phyloP scores from a whole-genome alignment of 2,113 vertebrate species.

The Pterophyllum scalare region DNA sequence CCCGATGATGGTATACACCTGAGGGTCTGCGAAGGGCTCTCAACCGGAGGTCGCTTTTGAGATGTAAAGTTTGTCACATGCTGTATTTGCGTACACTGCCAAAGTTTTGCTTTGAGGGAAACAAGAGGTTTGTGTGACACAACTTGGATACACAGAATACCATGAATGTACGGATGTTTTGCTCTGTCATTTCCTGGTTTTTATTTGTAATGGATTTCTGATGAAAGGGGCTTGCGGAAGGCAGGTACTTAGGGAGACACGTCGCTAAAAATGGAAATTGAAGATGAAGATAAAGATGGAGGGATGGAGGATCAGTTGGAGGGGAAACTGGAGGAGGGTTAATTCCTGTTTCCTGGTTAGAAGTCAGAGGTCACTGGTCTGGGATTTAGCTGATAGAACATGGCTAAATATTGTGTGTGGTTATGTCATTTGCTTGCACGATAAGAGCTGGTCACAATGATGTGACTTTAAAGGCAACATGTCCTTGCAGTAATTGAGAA shows the following conservation, averaged over 20 bases:
- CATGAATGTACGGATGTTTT: conserved; percentile 19
- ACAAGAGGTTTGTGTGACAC: background rate
- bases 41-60: background rate
- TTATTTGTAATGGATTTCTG: conserved; percentile 4
- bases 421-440: background rate
- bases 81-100: background rate
- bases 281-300: background rate
- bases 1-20: no score
- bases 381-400: conserved; percentile 57
- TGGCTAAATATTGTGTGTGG: conserved; percentile 36
- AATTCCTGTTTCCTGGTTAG: conserved; percentile 65
- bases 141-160: background rate
- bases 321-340: background rate
- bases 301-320: background rate
- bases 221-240: background rate
- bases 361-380: conserved; percentile 53
- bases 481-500: conserved; percentile 26
- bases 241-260: background rate
- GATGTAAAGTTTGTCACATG: background rate
- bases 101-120: background rate
- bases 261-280: background rate
- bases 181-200: conserved; percentile 41
- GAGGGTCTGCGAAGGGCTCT: no score
- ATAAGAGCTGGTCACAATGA: background rate
- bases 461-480: background rate